Percentiles rank a stretch among this genome's conserved stretches.
phyloP scores from a whole-genome alignment of 2,888 invertebrate genomes.

The Lithophane semibrunnea region DNA sequence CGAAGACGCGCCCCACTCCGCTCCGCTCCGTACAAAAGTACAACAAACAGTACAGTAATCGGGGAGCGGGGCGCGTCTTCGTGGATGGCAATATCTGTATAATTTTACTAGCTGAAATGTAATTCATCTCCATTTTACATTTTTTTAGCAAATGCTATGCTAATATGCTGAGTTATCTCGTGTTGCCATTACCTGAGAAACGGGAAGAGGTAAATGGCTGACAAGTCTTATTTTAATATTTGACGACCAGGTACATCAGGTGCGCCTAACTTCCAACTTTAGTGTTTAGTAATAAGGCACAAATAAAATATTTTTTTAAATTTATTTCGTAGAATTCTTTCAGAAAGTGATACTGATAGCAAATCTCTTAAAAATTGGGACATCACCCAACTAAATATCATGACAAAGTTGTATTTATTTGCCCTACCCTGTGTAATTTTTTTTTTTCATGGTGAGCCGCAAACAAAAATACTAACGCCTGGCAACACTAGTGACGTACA shows the following conservation, averaged over 20 bases:
- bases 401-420: background rate
- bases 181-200: constrained; percentile 25
- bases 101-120: constrained; percentile 31
- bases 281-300: constrained; percentile 1
- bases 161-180: background rate
- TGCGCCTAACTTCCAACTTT: constrained; percentile 13
- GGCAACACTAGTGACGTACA: constrained; percentile 23
- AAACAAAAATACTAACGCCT: background rate
- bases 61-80: too few species aligned
- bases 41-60: too few species aligned
- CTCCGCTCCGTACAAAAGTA: too few species aligned
- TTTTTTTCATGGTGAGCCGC: constrained; percentile 10
- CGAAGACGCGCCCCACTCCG: too few species aligned
- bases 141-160: constrained; percentile 22
- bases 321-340: background rate
- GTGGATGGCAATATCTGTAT: too few species aligned
- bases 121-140: constrained; percentile 35
- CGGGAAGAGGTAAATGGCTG: background rate
- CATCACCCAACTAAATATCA: background rate
- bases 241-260: background rate
- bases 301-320: background rate
- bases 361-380: constrained; percentile 22
- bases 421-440: background rate
- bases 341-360: constrained; percentile 5
- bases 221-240: background rate